A percentile compares a stretch with the other conserved stretches of the same genome.
phyloP scores from a whole-genome alignment of 2,888 invertebrate genomes.

The Apoda limacodes region DNA sequence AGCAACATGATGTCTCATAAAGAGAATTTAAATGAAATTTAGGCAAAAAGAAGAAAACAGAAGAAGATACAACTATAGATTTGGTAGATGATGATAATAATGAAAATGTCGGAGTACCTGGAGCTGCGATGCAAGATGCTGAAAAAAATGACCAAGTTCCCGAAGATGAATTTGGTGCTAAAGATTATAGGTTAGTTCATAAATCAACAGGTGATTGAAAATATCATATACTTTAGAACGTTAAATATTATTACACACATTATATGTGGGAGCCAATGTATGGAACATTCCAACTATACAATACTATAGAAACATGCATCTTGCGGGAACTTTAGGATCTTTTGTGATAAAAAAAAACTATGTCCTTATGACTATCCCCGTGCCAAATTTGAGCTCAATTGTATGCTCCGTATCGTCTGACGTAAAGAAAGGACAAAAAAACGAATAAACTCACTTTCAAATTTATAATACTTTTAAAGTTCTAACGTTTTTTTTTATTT shows the following conservation, averaged over 20 bases:
- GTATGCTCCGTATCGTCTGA: no score
- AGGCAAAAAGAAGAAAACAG: slow-evolving; percentile 72
- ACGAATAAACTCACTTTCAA: background rate
- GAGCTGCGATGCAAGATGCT: slow-evolving; percentile 87
- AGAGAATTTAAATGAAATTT: no score
- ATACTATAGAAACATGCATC: no score
- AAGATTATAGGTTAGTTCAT: slow-evolving; percentile 84
- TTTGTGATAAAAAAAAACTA: no score
- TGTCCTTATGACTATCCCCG: no score
- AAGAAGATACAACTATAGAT: slow-evolving; percentile 68
- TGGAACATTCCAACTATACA: no score
- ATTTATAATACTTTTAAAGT: background rate
- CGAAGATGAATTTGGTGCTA: slow-evolving; percentile 97
- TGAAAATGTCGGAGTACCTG: slow-evolving; percentile 79
- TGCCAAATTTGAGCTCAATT: background rate
- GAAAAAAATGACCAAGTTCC: slow-evolving; percentile 82
- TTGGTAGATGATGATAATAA: slow-evolving; percentile 64
- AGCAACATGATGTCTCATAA: no score
- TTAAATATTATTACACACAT: background rate
- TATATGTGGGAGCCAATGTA: no score
- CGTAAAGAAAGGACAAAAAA: no score
- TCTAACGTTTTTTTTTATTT: background rate
- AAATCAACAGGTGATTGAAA: no score
- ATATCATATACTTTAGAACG: background rate
- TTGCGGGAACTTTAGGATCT: no score